Percentiles rank a stretch among this genome's conserved stretches.
Evolutionary conservation across 2,113 vertebrate species (phyloP).

Genomic region (Phrynosoma blainvillii): DNA sequence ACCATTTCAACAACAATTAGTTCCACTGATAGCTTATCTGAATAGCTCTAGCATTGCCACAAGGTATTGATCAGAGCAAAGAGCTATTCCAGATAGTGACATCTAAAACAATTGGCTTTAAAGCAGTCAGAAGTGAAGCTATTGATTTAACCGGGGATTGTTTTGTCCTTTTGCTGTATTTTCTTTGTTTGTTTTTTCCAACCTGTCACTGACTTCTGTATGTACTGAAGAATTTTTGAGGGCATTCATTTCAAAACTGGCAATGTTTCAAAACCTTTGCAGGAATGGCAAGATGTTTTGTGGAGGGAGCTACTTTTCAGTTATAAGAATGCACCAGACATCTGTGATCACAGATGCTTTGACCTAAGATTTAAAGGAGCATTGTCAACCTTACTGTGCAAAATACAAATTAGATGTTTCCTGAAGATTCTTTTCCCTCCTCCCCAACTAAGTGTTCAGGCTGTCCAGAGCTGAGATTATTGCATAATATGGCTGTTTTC

Average conservation of each 20-base stretch:
- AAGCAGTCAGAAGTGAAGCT: constrained; percentile 58
- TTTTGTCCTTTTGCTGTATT: constrained; percentile 41
- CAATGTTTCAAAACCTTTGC: neutral
- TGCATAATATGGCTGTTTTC: neutral
- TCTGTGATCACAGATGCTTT: constrained; percentile 10
- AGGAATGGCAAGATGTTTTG: neutral
- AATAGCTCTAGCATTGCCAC: constrained; percentile 51
- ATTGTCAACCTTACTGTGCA: constrained; percentile 7
- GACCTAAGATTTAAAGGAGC: constrained; percentile 17
- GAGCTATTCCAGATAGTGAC: constrained; percentile 56
- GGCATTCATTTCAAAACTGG: constrained; percentile 15
- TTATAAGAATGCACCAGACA: neutral
- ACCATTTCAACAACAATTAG: constrained; percentile 62
- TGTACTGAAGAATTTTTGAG: constrained; percentile 21
- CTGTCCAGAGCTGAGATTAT: neutral
- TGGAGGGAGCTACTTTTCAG: constrained; percentile 1
- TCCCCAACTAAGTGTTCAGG: neutral
- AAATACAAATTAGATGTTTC: constrained; percentile 21
- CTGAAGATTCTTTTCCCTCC: neutral
- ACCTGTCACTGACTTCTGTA: constrained; percentile 44
- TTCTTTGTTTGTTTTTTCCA: constrained; percentile 42
- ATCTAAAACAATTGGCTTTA: constrained; percentile 65
- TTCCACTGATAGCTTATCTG: constrained; percentile 59
- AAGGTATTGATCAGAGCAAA: constrained; percentile 63
- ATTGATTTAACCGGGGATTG: constrained; percentile 59